Evolutionary conservation across 2,113 vertebrate species (phyloP).

Genomic region (Gracilinanus agilis): DNA sequence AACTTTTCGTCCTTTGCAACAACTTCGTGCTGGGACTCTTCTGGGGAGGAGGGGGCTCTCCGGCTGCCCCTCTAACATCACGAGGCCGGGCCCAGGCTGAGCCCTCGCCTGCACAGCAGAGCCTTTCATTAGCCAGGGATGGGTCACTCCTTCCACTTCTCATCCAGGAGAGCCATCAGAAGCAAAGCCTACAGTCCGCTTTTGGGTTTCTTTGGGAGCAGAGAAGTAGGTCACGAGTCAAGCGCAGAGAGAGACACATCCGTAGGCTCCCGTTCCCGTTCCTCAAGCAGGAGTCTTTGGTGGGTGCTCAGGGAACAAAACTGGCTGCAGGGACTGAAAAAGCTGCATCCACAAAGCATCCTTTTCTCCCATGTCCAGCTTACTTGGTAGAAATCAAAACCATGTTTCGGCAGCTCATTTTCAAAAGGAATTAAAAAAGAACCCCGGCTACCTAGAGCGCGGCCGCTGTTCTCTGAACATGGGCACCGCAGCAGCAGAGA

Average conservation of each 20-base stretch:
- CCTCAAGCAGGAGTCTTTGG: slow-evolving; percentile 77
- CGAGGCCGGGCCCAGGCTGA: slow-evolving; percentile 16
- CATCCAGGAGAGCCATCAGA: slow-evolving; percentile 68
- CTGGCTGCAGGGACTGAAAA: slow-evolving; percentile 49
- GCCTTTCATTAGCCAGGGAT: not conserved
- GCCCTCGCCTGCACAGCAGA: not conserved
- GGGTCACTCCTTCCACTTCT: slow-evolving; percentile 38
- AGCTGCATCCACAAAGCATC: not conserved
- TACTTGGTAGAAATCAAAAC: slow-evolving; percentile 12
- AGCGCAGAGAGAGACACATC: not conserved
- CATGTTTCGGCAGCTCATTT: slow-evolving; percentile 45
- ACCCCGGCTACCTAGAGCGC: not conserved
- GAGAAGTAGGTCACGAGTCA: slow-evolving; percentile 60
- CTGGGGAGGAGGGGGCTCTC: not conserved
- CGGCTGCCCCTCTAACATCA: slow-evolving; percentile 18
- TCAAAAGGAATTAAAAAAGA: slow-evolving; percentile 40
- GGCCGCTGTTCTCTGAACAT: not conserved
- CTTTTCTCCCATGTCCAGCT: slow-evolving; percentile 27
- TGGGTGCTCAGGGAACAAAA: slow-evolving; percentile 78
- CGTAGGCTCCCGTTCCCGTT: slow-evolving; percentile 67
- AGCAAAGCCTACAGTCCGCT: slow-evolving; percentile 21
- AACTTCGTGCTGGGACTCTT: not conserved
- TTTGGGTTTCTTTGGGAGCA: slow-evolving; percentile 68
- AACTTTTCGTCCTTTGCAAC: slow-evolving; percentile 46
- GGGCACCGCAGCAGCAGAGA: not conserved